Evolutionary conservation across 2,797 vertebrate species (phyloP).

Genomic region (Sebastes hubbsi): DNA sequence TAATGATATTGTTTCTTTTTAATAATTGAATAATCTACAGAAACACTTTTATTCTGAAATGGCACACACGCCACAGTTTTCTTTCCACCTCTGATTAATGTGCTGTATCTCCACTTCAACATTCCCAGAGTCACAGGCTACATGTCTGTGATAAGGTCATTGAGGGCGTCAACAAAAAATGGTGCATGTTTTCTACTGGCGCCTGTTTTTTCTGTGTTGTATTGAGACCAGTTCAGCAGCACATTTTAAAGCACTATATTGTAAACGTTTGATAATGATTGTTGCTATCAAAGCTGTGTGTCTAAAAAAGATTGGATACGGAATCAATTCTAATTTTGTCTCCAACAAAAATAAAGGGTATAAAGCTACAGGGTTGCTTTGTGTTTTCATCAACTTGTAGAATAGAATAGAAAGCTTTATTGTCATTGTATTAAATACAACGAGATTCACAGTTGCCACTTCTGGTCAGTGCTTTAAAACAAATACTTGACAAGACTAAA

Average conservation of each 20-base stretch:
- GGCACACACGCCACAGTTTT: not conserved
- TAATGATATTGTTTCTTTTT: not conserved
- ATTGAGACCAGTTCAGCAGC: slow-evolving; percentile 12
- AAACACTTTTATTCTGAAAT: not conserved
- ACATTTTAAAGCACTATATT: slow-evolving; percentile 57
- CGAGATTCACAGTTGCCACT: too few species aligned
- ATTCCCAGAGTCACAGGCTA: slow-evolving; percentile 22
- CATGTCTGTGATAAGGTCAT: not conserved
- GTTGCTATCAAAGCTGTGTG: slow-evolving; percentile 23
- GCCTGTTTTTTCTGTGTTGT: slow-evolving; percentile 43
- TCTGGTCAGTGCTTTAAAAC: too few species aligned
- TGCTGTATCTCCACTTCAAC: slow-evolving; percentile 30
- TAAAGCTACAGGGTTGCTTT: slow-evolving; percentile 1
- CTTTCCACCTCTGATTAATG: slow-evolving; percentile 25
- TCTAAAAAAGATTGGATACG: slow-evolving; percentile 13
- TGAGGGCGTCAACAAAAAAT: not conserved
- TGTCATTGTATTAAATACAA: too few species aligned
- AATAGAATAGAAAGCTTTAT: too few species aligned
- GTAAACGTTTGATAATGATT: slow-evolving; percentile 13
- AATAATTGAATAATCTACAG: not conserved
- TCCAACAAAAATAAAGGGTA: slow-evolving; percentile 57
- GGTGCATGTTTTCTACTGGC: slow-evolving; percentile 49
- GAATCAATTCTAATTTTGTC: slow-evolving; percentile 23
- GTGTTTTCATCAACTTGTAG: not conserved
- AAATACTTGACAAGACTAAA: too few species aligned